Conservation (phyloP, 2,797 vertebrate species). For the Cryptoblepharus egeriae region DNA sequence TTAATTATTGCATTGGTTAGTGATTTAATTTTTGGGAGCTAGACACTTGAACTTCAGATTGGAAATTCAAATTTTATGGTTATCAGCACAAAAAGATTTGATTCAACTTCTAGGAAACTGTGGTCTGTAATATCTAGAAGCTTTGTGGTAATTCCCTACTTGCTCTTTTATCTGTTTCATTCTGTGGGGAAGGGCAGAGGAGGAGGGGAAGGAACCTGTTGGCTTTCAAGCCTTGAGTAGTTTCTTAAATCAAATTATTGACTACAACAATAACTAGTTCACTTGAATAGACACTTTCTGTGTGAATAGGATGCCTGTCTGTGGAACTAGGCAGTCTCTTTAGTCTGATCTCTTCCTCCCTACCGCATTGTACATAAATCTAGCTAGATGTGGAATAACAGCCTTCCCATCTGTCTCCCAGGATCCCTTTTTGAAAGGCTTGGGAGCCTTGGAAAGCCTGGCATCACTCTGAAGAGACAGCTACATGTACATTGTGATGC, state of each 20-base stretch:
- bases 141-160: background rate
- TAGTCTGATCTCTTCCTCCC: background rate
- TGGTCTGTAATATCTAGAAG: constrained; percentile 25
- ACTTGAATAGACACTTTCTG: background rate
- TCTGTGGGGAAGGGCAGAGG: too few relatives aligned
- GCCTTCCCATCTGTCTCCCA: constrained; percentile 7
- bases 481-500: background rate
- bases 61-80: background rate
- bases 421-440: constrained; percentile 26
- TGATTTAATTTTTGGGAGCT: background rate
- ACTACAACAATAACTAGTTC: background rate
- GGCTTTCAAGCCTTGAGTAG: background rate
- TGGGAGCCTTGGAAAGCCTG: constrained; percentile 30
- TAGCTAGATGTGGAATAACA: background rate
- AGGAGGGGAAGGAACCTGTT: background rate
- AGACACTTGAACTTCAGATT: background rate
- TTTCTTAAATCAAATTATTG: background rate
- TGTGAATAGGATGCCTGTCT: constrained; percentile 14
- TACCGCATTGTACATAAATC: constrained; percentile 18
- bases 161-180: background rate
- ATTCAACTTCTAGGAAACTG: constrained; percentile 28
- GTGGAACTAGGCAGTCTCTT: background rate
- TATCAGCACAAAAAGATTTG: background rate
- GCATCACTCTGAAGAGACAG: background rate
- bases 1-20: background rate